Percentiles rank a stretch among this genome's conserved stretches.
Conservation (phyloP, 2,113 vertebrate genomes). For the Tonatia bakeri region DNA sequence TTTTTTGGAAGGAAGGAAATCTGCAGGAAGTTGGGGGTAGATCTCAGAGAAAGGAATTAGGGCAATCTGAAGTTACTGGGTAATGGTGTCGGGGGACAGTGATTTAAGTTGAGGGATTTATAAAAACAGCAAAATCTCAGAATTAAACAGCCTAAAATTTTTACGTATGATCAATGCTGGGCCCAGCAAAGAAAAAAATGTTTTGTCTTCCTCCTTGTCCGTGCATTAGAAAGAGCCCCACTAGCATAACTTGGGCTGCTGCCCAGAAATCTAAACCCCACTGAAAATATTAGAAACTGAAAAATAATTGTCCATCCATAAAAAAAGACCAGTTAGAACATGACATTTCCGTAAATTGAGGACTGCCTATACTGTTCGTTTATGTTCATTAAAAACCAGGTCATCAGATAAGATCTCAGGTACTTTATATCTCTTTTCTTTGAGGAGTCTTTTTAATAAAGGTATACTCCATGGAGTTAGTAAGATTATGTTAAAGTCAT, state of each 20-base stretch:
- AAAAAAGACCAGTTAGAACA: neutral
- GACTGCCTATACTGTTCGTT: neutral
- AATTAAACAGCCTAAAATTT: neutral
- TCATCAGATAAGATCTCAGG: neutral
- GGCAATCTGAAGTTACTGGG: neutral
- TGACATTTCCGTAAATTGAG: neutral
- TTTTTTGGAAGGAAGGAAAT: neutral
- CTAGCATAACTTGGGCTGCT: neutral
- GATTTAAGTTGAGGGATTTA: neutral
- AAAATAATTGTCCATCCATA: neutral
- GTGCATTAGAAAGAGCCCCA: neutral
- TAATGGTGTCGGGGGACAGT: neutral
- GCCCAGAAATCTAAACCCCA: neutral
- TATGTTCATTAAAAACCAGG: neutral
- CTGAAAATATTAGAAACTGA: neutral
- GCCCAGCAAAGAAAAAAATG: neutral
- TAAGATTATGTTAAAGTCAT: neutral
- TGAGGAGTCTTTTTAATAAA: conserved; percentile 1
- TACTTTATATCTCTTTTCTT: neutral
- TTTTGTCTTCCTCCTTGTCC: neutral
- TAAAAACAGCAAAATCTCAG: neutral
- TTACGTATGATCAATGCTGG: neutral
- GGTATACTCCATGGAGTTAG: neutral
- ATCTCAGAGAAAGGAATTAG: neutral
- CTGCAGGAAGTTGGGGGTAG: neutral